phyloP scores from a whole-genome alignment of 2,113 vertebrate genomes.

The Quiscalus mexicanus region DNA sequence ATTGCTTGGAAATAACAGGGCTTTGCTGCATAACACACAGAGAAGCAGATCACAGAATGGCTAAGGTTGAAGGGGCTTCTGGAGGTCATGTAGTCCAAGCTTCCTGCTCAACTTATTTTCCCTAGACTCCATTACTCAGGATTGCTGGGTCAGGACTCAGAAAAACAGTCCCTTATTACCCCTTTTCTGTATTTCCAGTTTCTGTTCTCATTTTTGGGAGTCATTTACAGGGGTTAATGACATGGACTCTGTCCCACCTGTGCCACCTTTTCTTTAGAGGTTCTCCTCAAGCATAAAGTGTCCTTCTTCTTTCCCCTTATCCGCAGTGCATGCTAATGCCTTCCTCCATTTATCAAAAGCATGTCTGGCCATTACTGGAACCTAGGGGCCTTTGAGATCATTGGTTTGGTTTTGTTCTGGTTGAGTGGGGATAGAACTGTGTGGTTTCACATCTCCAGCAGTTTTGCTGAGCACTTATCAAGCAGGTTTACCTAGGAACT shows the following conservation, averaged over 20 bases:
- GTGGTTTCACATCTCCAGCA: not conserved
- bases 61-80: not conserved
- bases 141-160: accelerated
- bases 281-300: not conserved
- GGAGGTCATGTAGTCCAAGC: not conserved
- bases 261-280: not conserved
- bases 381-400: not conserved
- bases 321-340: not conserved
- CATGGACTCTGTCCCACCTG: not conserved
- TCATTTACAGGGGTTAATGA: not conserved
- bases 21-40: not conserved
- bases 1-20: not conserved
- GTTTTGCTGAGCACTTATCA: not conserved
- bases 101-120: not conserved
- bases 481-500: not conserved
- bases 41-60: not conserved
- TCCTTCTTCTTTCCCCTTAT: not conserved
- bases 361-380: not conserved
- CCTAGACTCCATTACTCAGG: not conserved
- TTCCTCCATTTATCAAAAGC: not conserved
- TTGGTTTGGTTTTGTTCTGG: not conserved
- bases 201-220: not conserved
- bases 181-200: not conserved
- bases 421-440: not conserved
- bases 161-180: not conserved